phyloP scores from a whole-genome alignment of 2,888 invertebrate genomes.

The Ectemnius cavifrons region DNA sequence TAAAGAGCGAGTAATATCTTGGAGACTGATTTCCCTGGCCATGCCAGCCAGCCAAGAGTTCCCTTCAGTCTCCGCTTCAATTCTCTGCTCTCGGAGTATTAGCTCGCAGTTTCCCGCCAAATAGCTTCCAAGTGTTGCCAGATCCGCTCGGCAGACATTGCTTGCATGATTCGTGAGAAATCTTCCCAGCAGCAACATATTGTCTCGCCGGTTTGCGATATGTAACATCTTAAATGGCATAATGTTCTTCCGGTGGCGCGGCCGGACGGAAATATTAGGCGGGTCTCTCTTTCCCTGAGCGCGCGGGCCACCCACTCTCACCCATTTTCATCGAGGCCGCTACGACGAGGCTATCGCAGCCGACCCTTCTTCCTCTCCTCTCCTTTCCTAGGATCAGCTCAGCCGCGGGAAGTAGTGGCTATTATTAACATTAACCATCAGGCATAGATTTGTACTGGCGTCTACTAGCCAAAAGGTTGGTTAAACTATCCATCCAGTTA shows the following conservation, averaged over 20 bases:
- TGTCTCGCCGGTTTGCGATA: constrained; percentile 12
- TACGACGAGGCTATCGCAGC: too few relatives aligned
- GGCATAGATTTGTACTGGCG: too few relatives aligned
- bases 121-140: constrained; percentile 46
- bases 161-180: constrained; percentile 48
- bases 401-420: too few relatives aligned
- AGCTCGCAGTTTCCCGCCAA: constrained; percentile 51
- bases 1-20: not conserved
- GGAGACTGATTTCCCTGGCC: too few relatives aligned
- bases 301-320: constrained; percentile 19
- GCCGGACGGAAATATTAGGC: constrained; percentile 39
- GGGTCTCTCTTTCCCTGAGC: not conserved
- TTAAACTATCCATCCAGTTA: too few relatives aligned
- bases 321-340: constrained; percentile 4
- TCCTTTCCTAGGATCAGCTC: too few relatives aligned
- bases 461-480: too few relatives aligned
- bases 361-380: too few relatives aligned
- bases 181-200: constrained; percentile 49
- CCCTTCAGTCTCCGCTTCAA: constrained; percentile 7
- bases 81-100: constrained; percentile 21
- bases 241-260: constrained; percentile 44
- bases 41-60: not conserved
- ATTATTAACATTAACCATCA: too few relatives aligned
- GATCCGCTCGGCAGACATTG: constrained; percentile 44
- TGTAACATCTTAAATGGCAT: constrained; percentile 37